A percentile compares a stretch with the other conserved stretches of the same genome.
Evolutionary conservation across 2,797 vertebrate species (phyloP).

Genomic region (Tolypeutes matacus): DNA sequence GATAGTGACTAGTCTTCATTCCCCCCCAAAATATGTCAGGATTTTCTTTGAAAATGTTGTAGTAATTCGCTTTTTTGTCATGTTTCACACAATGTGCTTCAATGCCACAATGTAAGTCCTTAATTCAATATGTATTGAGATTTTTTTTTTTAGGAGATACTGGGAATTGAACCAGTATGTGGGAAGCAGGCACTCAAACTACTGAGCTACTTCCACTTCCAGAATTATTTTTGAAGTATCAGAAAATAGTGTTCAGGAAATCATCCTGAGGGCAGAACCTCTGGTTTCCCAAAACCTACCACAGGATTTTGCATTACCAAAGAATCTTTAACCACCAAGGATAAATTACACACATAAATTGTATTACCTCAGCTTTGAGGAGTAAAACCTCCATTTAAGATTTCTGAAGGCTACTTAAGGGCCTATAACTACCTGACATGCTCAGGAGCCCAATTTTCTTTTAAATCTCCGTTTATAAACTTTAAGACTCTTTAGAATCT

Average conservation of each 20-base stretch:
- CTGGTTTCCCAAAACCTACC: accelerated
- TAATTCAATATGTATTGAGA: neutral
- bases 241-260: neutral
- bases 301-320: accelerated
- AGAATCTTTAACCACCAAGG: neutral
- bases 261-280: accelerated
- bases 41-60: neutral
- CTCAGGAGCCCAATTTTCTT: neutral
- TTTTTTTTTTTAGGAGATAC: too few species aligned
- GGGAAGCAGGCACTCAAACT: too few species aligned
- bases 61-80: too few species aligned
- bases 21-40: neutral
- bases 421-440: neutral
- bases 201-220: too few species aligned
- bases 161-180: too few species aligned
- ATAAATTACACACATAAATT: neutral
- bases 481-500: neutral
- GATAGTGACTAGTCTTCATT: neutral
- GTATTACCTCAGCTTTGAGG: neutral
- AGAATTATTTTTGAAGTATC: neutral
- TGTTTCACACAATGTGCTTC: accelerated
- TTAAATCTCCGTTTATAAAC: neutral
- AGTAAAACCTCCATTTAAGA: neutral
- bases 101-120: accelerated
- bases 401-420: neutral